Percentiles rank a stretch among this genome's conserved stretches.
Conservation (phyloP, 2,113 vertebrate genomes). For the Thunnus maccoyii region DNA sequence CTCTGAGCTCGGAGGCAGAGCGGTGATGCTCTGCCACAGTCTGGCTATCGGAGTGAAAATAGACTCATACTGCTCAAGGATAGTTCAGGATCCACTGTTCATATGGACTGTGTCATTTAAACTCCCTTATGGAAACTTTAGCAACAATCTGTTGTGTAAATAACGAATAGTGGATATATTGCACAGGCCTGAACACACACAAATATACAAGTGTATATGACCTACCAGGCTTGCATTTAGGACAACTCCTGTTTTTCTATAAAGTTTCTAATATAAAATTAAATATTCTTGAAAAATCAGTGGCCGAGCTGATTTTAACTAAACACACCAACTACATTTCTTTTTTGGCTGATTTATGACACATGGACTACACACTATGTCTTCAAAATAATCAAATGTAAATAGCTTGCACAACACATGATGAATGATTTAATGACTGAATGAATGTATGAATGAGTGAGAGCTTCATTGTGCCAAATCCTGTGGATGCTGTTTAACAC, state of each 20-base stretch:
- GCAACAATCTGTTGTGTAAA: constrained; percentile 43
- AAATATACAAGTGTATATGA: not conserved
- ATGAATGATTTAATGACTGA: constrained; percentile 28
- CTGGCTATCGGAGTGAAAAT: constrained; percentile 69
- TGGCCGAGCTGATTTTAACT: not conserved
- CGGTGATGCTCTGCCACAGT: constrained; percentile 67
- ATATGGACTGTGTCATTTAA: constrained; percentile 44
- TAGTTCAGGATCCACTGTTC: constrained; percentile 24
- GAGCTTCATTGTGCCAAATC: not conserved
- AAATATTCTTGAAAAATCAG: no score
- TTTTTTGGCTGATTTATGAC: not conserved
- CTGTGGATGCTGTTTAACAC: not conserved
- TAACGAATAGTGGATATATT: constrained; percentile 24
- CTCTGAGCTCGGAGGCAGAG: constrained; percentile 67
- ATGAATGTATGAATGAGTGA: constrained; percentile 7
- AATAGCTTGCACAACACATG: not conserved
- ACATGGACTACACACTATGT: not conserved
- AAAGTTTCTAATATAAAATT: not conserved
- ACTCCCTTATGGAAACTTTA: constrained; percentile 47
- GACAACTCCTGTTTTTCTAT: not conserved
- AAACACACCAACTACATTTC: not conserved
- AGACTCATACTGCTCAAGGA: constrained; percentile 40
- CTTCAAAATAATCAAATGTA: constrained; percentile 1
- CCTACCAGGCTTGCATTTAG: not conserved
- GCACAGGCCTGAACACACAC: constrained; percentile 1